A percentile compares a stretch with the other conserved stretches of the same genome.
These are phyloP conservation scores for Serranus cabrilla DNA, from an alignment of 2,797 vertebrate species.

Conservation along the genomic window DNA sequence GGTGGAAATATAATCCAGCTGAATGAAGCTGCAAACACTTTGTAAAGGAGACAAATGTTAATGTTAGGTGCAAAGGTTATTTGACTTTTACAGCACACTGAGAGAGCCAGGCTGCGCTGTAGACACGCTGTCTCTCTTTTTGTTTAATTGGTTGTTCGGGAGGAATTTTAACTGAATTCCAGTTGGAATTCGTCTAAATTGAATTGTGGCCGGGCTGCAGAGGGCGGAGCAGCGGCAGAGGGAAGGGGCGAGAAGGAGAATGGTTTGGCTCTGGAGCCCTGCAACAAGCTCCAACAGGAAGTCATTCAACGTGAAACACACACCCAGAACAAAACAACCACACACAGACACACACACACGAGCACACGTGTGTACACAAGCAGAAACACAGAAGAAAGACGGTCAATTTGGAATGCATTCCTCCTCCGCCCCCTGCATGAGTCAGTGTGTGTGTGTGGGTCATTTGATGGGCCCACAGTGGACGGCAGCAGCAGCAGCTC, in stretches of 20 bases:
- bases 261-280: slow-evolving; percentile 67
- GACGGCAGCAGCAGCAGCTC: slow-evolving; percentile 1
- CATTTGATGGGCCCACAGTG: slow-evolving; percentile 44
- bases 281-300: slow-evolving; percentile 83
- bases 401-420: slow-evolving; percentile 63
- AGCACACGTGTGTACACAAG: slow-evolving; percentile 48
- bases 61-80: background rate
- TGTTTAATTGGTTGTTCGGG: slow-evolving; percentile 66
- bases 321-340: slow-evolving; percentile 66
- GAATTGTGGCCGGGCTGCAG: slow-evolving; percentile 66
- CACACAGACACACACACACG: background rate
- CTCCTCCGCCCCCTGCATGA: slow-evolving; percentile 46
- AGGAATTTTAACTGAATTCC: slow-evolving; percentile 75
- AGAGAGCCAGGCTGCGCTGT: slow-evolving; percentile 14
- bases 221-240: slow-evolving; percentile 41
- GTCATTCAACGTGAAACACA: slow-evolving; percentile 74
- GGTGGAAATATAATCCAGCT: slow-evolving; percentile 7
- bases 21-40: slow-evolving; percentile 3
- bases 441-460: slow-evolving; percentile 50
- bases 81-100: background rate
- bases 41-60: background rate
- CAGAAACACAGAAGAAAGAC: slow-evolving; percentile 48
- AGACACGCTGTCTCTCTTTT: slow-evolving; percentile 55
- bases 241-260: slow-evolving; percentile 41
- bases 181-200: slow-evolving; percentile 70